Evolutionary conservation across 2,888 invertebrate species (phyloP).

Genomic region (Pantelozetes paolii): DNA sequence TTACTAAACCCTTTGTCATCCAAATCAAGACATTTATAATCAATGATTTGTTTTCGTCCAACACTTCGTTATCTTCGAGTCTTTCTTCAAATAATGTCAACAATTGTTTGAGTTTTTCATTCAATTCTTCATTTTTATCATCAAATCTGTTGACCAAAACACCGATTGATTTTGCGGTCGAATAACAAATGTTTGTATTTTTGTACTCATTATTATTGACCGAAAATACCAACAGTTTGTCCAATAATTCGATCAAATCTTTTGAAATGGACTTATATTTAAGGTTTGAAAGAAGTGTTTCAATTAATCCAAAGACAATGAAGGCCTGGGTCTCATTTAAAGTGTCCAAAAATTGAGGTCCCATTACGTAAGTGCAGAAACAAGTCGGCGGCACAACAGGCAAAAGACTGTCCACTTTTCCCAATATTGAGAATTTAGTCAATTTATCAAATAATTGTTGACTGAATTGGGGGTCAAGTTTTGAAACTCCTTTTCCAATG

Average conservation of each 20-base stretch:
- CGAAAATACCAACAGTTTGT: background rate
- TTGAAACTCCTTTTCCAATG: background rate
- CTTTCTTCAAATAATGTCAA: background rate
- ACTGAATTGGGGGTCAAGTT: background rate
- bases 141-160: conserved; percentile 4
- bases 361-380: conserved; percentile 9
- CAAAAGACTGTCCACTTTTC: background rate
- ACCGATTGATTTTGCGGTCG: background rate
- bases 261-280: background rate
- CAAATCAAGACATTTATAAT: background rate
- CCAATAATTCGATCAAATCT: background rate
- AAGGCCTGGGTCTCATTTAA: background rate
- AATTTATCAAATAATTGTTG: conserved; percentile 6
- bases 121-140: background rate
- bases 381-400: background rate
- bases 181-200: background rate
- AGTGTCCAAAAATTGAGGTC: background rate
- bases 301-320: background rate
- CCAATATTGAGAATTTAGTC: background rate
- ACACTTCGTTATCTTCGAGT: background rate
- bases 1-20: conserved; percentile 24
- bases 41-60: background rate
- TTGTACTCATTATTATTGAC: background rate
- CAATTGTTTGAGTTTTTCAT: background rate
- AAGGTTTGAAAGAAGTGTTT: background rate